Percentiles rank a stretch among this genome's conserved stretches.
Conservation (phyloP, 2,797 vertebrate genomes). For the Gymnoscopelus microlampas region DNA sequence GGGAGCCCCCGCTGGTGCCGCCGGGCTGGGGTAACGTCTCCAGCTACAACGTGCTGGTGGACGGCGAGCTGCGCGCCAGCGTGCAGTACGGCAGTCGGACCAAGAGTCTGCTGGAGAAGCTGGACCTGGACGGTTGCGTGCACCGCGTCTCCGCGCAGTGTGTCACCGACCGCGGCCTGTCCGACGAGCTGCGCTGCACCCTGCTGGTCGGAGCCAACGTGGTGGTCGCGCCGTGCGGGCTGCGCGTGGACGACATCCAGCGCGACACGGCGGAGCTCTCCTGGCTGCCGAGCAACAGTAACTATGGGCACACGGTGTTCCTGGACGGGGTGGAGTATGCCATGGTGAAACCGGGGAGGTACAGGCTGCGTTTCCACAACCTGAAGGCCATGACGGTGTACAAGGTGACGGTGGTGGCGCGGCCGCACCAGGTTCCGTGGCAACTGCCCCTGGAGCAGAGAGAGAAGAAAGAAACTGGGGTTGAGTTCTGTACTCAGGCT, state of each 20-base stretch:
- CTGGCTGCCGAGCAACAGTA: slow-evolving; percentile 97
- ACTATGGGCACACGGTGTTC: slow-evolving; percentile 94
- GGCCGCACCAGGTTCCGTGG: slow-evolving; percentile 98
- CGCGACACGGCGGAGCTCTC: slow-evolving; percentile 93
- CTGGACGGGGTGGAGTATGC: slow-evolving; percentile 91
- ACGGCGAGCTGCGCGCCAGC: slow-evolving; percentile 88
- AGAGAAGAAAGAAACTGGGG: slow-evolving; percentile 91
- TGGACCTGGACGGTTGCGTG: slow-evolving; percentile 88
- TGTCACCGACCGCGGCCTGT: slow-evolving; percentile 87
- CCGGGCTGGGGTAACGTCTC: slow-evolving; percentile 90
- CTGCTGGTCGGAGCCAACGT: slow-evolving; percentile 94
- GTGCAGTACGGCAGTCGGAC: slow-evolving; percentile 85
- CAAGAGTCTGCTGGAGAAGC: slow-evolving; percentile 94
- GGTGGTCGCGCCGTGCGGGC: slow-evolving; percentile 91
- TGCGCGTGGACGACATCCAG: slow-evolving; percentile 91
- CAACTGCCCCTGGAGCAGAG: slow-evolving; percentile 96
- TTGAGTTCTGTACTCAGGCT: slow-evolving; percentile 95
- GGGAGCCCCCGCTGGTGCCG: slow-evolving; percentile 91
- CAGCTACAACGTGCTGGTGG: slow-evolving; percentile 93
- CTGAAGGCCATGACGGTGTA: slow-evolving; percentile 91
- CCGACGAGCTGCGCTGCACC: slow-evolving; percentile 93
- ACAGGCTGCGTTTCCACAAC: slow-evolving; percentile 89
- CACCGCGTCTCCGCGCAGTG: slow-evolving; percentile 93
- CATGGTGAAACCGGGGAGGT: slow-evolving; percentile 86
- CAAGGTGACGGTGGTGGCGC: slow-evolving; percentile 92